Evolutionary conservation across 2,113 vertebrate species (phyloP).

Genomic region (Pollachius pollachius): DNA sequence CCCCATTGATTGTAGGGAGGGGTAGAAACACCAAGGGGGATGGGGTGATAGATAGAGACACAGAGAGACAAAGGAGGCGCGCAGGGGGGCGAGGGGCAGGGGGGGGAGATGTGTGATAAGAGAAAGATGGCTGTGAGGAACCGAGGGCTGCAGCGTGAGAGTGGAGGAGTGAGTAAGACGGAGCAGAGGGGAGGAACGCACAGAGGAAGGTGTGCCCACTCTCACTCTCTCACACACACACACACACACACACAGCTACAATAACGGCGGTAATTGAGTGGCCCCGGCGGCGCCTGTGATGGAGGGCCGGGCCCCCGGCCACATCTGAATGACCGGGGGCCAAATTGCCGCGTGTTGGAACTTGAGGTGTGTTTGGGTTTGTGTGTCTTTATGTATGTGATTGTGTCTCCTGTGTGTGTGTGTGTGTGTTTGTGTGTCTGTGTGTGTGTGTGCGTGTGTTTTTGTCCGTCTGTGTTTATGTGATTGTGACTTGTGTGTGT

Average conservation of each 20-base stretch:
- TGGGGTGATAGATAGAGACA: constrained; percentile 75
- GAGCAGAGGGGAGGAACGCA: background rate
- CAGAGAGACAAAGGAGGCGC: constrained; percentile 27
- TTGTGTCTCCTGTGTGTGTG: too few species aligned
- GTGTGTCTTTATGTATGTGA: too few species aligned
- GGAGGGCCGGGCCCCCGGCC: constrained; percentile 12
- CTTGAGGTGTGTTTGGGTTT: constrained; percentile 3
- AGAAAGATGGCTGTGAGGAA: constrained; percentile 61
- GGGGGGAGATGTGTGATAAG: constrained; percentile 66
- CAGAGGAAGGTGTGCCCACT: too few species aligned
- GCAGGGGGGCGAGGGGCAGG: constrained; percentile 2
- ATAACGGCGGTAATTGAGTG: constrained; percentile 41
- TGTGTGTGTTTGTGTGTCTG: too few species aligned
- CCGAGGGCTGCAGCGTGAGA: constrained; percentile 38
- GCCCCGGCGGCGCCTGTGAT: constrained; percentile 33
- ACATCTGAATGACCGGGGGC: constrained; percentile 3
- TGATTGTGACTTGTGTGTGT: too few species aligned
- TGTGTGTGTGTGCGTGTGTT: too few species aligned
- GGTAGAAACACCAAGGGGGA: constrained; percentile 74
- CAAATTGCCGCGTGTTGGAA: background rate
- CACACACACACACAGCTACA: constrained; percentile 23
- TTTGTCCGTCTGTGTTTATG: too few species aligned
- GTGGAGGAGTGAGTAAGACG: constrained; percentile 36
- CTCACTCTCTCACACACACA: too few species aligned
- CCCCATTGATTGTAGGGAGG: constrained; percentile 81